Evolutionary conservation across 2,888 invertebrate species (phyloP).

Genomic region (Desoria tigrina): DNA sequence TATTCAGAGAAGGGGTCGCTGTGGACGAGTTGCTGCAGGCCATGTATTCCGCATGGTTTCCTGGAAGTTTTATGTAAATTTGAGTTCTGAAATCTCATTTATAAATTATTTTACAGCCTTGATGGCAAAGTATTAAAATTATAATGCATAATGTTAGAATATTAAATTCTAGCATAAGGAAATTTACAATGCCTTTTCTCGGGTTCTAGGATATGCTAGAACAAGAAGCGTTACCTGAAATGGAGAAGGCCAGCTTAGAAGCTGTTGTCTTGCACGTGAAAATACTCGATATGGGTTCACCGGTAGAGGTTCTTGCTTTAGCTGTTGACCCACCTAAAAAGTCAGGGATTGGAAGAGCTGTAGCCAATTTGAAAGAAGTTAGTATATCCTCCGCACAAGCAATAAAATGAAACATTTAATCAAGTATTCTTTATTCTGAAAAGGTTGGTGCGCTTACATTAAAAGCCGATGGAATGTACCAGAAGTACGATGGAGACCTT

Average conservation of each 20-base stretch:
- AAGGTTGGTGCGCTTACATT: constrained; percentile 77
- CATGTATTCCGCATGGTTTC: constrained; percentile 76
- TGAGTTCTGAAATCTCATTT: too few relatives aligned
- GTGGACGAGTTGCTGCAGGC: constrained; percentile 82
- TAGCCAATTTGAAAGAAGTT: constrained; percentile 81
- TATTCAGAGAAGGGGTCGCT: constrained; percentile 84
- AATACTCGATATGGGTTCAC: constrained; percentile 74
- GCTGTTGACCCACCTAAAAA: constrained; percentile 86
- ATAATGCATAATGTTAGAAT: too few relatives aligned
- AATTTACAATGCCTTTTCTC: background rate
- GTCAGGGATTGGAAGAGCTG: constrained; percentile 75
- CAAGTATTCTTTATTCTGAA: constrained; percentile 11
- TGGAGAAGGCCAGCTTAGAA: constrained; percentile 78
- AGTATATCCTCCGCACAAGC: too few relatives aligned
- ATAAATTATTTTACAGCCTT: too few relatives aligned
- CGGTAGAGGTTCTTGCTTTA: constrained; percentile 76
- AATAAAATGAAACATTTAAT: background rate
- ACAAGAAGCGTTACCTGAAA: constrained; percentile 69
- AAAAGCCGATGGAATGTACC: constrained; percentile 60
- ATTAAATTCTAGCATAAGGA: background rate
- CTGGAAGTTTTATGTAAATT: constrained; percentile 67
- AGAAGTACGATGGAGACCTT: constrained; percentile 75
- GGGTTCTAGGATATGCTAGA: constrained; percentile 31
- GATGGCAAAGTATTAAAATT: too few relatives aligned
- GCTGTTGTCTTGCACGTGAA: constrained; percentile 78